A percentile compares a stretch with the other conserved stretches of the same genome.
Conservation (phyloP, 2,888 invertebrate genomes). For the Cephus pulcher region DNA sequence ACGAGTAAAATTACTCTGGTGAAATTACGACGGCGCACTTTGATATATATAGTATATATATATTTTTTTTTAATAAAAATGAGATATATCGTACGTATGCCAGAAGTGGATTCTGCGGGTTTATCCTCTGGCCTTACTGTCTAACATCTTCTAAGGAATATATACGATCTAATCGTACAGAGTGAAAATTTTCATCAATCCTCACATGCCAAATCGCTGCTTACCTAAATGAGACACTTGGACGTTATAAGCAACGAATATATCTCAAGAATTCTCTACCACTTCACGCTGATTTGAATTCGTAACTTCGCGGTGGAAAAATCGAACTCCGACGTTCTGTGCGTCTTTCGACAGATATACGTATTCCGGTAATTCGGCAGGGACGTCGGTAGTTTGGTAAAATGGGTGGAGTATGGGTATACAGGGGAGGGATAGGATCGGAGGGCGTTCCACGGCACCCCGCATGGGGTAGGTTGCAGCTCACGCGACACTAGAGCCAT, state of each 20-base stretch:
- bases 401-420: conserved; percentile 45
- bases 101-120: background rate
- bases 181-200: background rate
- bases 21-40: background rate
- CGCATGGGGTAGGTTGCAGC: conserved; percentile 65
- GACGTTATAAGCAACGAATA: background rate
- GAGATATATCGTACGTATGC: background rate
- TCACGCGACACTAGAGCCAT: conserved; percentile 66
- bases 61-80: background rate
- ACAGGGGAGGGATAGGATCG: conserved; percentile 45
- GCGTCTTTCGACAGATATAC: background rate
- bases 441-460: conserved; percentile 61
- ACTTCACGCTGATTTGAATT: background rate
- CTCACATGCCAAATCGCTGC: background rate
- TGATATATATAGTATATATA: too few relatives aligned
- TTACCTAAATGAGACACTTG: background rate
- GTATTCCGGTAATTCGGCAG: conserved; percentile 60
- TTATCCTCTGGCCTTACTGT: background rate
- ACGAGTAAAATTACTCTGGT: background rate
- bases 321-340: background rate
- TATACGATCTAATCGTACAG: background rate
- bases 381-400: conserved; percentile 28
- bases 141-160: background rate
- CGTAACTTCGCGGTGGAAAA: background rate
- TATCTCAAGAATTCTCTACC: background rate